Evolutionary conservation across 2,888 invertebrate genomes (phyloP).

Genomic region (Tryphoninae sp.): DNA sequence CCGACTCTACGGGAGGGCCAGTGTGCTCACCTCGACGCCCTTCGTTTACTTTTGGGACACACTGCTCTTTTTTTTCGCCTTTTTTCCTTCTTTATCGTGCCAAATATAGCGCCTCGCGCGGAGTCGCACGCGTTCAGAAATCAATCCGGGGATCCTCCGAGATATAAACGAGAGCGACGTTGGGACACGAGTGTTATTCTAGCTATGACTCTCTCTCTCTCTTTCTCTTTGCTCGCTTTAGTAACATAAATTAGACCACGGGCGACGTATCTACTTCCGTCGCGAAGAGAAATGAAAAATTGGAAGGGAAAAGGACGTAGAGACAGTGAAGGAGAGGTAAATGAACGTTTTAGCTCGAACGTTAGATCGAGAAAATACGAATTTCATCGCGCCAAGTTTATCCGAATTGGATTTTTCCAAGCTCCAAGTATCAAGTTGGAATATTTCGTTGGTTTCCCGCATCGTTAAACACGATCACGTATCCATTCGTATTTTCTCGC

Average conservation of each 20-base stretch:
- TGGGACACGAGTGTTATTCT: slow-evolving; percentile 6
- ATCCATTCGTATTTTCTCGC: neutral
- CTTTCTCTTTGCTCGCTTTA: neutral
- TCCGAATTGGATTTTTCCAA: too few relatives aligned
- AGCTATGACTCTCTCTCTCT: slow-evolving; percentile 33
- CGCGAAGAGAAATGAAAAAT: slow-evolving; percentile 42
- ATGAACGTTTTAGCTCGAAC: neutral
- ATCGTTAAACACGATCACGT: slow-evolving; percentile 38
- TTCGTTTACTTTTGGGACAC: slow-evolving; percentile 61
- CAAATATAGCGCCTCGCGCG: slow-evolving; percentile 38
- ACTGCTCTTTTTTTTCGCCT: slow-evolving; percentile 15
- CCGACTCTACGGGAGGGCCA: slow-evolving; percentile 34
- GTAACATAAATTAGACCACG: slow-evolving; percentile 48
- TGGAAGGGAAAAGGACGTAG: slow-evolving; percentile 1
- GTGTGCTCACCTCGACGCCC: slow-evolving; percentile 52
- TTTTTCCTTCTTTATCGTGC: slow-evolving; percentile 53
- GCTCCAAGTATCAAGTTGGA: too few relatives aligned
- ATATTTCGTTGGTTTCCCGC: too few relatives aligned
- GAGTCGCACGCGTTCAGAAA: slow-evolving; percentile 53
- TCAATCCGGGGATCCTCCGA: slow-evolving; percentile 46
- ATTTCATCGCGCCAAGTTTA: too few relatives aligned
- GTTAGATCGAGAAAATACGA: neutral
- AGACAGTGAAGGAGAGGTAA: neutral
- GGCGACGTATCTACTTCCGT: slow-evolving; percentile 52
- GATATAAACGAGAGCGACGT: slow-evolving; percentile 28